Evolutionary conservation across 2,113 vertebrate genomes (phyloP).

Genomic region (Melanostigma gelatinosum): DNA sequence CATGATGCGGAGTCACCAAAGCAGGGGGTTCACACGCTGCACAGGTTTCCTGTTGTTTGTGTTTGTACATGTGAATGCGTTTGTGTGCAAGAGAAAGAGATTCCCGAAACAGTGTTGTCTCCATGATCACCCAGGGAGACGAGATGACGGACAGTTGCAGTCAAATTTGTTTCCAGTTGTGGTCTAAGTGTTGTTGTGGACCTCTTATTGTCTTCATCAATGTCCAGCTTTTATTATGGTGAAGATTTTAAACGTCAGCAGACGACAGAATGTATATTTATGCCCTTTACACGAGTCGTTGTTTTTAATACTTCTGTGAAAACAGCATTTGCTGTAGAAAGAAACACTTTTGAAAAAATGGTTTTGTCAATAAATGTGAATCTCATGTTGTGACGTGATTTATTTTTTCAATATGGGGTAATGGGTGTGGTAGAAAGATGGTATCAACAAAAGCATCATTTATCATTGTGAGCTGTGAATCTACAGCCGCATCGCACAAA

Average conservation of each 20-base stretch:
- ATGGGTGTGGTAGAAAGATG: slow-evolving; percentile 46
- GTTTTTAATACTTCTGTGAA: slow-evolving; percentile 67
- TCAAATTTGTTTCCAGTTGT: not conserved
- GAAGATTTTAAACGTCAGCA: slow-evolving; percentile 35
- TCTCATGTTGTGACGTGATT: slow-evolving; percentile 60
- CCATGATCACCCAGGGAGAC: slow-evolving; percentile 17
- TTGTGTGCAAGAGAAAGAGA: slow-evolving; percentile 21
- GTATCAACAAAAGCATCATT: slow-evolving; percentile 59
- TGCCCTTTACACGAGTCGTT: slow-evolving; percentile 51
- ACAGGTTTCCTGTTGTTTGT: slow-evolving; percentile 16
- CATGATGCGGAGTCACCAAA: not conserved
- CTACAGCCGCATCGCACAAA: not conserved
- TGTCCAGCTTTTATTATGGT: slow-evolving; percentile 5
- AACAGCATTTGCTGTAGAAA: slow-evolving; percentile 53
- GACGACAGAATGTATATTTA: slow-evolving; percentile 71
- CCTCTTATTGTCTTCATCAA: slow-evolving; percentile 23
- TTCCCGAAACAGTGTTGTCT: slow-evolving; percentile 52
- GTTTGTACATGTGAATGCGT: slow-evolving; percentile 42
- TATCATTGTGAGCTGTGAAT: slow-evolving; percentile 40
- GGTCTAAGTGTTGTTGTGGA: slow-evolving; percentile 18
- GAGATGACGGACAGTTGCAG: slow-evolving; percentile 17
- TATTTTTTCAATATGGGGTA: slow-evolving; percentile 60
- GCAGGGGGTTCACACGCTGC: slow-evolving; percentile 16
- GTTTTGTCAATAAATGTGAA: slow-evolving; percentile 77
- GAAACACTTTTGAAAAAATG: slow-evolving; percentile 52